Evolutionary conservation across 35 echinoderm and acorn worm genomes (phyloP).

Genomic region (Amphiura filiformis): DNA sequence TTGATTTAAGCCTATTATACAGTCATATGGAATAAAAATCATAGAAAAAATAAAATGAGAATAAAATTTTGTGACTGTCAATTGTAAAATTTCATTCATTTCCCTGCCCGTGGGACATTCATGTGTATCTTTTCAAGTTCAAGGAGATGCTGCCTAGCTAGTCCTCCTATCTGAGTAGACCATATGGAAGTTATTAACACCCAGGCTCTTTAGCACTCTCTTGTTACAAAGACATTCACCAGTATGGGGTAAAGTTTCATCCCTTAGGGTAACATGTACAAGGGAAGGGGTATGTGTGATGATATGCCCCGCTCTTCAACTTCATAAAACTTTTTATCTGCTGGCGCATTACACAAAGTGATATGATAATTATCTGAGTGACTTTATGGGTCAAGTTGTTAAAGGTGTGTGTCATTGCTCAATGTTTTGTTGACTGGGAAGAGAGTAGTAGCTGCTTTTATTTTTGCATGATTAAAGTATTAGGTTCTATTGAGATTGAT

Average conservation of each 20-base stretch:
- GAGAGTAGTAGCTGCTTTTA: neutral
- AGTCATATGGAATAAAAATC: too few relatives aligned
- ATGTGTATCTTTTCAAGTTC: neutral
- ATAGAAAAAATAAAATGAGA: too few relatives aligned
- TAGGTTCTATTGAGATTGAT: too few relatives aligned
- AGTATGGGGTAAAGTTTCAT: constrained; percentile 1
- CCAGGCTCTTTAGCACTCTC: neutral
- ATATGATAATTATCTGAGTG: neutral
- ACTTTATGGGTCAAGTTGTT: too few relatives aligned
- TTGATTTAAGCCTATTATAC: too few relatives aligned
- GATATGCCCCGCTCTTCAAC: neutral
- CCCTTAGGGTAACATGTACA: neutral
- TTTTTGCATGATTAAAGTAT: too few relatives aligned
- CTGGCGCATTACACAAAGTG: neutral
- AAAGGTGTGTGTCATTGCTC: neutral
- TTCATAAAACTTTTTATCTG: neutral
- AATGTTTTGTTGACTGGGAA: neutral
- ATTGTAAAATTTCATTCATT: too few relatives aligned
- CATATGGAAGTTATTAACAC: constrained; percentile 8
- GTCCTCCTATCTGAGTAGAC: neutral
- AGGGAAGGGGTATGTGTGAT: neutral
- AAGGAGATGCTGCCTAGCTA: neutral
- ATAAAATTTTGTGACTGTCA: too few relatives aligned
- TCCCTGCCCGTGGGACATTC: too few relatives aligned
- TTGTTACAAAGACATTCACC: constrained; percentile 2